Evolutionary conservation across 2,888 invertebrate species (phyloP).

Genomic region (Agonopterix heracliana): DNA sequence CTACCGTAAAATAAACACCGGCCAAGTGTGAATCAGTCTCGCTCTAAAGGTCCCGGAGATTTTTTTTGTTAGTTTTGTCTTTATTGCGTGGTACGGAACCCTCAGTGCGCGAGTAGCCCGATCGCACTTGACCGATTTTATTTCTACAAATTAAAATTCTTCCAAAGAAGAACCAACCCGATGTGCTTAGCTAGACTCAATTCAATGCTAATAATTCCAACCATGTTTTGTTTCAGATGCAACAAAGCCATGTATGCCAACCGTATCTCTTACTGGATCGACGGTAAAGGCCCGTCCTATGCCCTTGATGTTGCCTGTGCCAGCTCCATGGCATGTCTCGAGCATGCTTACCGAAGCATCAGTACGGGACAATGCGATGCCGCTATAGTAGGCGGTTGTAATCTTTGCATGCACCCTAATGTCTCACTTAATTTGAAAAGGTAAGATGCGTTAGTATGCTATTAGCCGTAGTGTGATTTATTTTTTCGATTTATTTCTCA

Average conservation of each 20-base stretch:
- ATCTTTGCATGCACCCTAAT: constrained; percentile 69
- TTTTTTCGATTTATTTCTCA: neutral
- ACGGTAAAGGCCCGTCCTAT: constrained; percentile 48
- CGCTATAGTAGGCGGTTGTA: constrained; percentile 79
- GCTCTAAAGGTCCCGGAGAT: too few relatives aligned
- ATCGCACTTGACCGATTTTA: too few relatives aligned
- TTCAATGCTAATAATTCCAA: too few relatives aligned
- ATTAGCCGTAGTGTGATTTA: too few relatives aligned
- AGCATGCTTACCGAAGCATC: constrained; percentile 39
- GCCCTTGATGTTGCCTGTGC: constrained; percentile 36
- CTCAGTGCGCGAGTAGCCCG: too few relatives aligned
- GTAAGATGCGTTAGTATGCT: constrained; percentile 17
- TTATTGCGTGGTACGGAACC: too few relatives aligned
- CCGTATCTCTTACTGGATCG: constrained; percentile 53
- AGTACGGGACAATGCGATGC: constrained; percentile 45
- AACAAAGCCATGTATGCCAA: constrained; percentile 51
- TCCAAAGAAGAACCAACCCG: too few relatives aligned
- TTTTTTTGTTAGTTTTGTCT: too few relatives aligned
- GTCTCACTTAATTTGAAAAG: constrained; percentile 32
- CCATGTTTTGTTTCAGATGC: constrained; percentile 21
- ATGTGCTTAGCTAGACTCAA: too few relatives aligned
- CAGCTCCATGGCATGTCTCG: constrained; percentile 41
- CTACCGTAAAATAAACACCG: too few relatives aligned
- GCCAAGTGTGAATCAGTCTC: too few relatives aligned
- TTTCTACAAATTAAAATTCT: too few relatives aligned